A percentile compares a stretch with the other conserved stretches of the same genome.
phyloP scores from a whole-genome alignment of 2,888 invertebrate genomes.

The Rhagonycha lutea region DNA sequence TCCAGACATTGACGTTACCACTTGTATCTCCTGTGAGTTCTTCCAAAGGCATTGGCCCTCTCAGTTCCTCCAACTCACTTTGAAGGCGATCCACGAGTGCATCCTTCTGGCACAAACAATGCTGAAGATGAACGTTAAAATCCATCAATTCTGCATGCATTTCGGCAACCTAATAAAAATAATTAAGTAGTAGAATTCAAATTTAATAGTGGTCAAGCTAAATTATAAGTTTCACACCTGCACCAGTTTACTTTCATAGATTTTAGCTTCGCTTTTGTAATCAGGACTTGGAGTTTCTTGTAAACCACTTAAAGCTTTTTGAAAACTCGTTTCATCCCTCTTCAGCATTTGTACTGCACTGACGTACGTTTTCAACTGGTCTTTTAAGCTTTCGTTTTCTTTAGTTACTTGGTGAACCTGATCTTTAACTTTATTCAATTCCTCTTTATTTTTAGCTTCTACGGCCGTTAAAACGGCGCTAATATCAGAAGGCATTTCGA shows the following conservation, averaged over 20 bases:
- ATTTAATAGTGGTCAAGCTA: neutral
- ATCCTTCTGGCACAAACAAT: conserved; percentile 69
- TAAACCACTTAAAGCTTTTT: conserved; percentile 47
- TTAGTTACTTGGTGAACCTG: conserved; percentile 53
- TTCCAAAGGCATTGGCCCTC: conserved; percentile 65
- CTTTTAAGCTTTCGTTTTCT: conserved; percentile 83
- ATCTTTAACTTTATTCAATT: conserved; percentile 44
- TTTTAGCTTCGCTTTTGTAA: conserved; percentile 71
- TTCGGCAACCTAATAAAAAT: conserved; percentile 76
- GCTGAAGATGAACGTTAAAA: conserved; percentile 82
- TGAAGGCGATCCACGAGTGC: conserved; percentile 62
- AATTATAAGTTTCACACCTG: conserved; percentile 61
- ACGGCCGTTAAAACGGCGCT: conserved; percentile 50
- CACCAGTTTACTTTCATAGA: conserved; percentile 84
- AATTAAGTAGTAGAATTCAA: conserved; percentile 36
- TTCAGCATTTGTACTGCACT: conserved; percentile 86
- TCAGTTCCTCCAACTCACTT: conserved; percentile 66
- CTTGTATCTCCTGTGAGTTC: conserved; percentile 52
- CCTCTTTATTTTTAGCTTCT: conserved; percentile 50
- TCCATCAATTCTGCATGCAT: conserved; percentile 95
- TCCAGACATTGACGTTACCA: conserved; percentile 78
- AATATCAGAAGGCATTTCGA: conserved; percentile 51
- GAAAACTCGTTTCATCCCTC: conserved; percentile 55
- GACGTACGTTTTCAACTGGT: conserved; percentile 84
- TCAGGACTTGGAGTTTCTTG: conserved; percentile 50